A percentile compares a stretch with the other conserved stretches of the same genome.
Conservation (phyloP, 1,140 invertebrate species). For the Drosophila trapezifrons region DNA sequence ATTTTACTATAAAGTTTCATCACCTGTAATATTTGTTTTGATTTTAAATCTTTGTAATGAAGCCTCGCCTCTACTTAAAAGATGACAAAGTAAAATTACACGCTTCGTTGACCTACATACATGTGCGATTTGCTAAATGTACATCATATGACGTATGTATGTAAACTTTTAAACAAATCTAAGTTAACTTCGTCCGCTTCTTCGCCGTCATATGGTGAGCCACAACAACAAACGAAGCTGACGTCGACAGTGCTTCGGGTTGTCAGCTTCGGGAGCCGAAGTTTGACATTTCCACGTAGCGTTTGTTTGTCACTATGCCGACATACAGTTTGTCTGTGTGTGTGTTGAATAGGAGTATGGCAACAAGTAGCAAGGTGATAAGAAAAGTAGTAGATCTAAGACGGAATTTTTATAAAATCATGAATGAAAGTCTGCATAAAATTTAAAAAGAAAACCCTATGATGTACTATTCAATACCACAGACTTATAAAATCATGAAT, state of each 20-base stretch:
- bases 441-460: neutral
- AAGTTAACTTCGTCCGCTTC: slow-evolving; percentile 28
- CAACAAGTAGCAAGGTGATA: slow-evolving; percentile 75
- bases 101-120: slow-evolving; percentile 65
- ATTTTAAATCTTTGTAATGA: neutral
- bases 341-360: slow-evolving; percentile 52
- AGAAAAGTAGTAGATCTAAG: slow-evolving; percentile 53
- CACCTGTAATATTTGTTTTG: neutral
- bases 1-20: neutral
- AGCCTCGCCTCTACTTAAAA: neutral
- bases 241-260: slow-evolving; percentile 48
- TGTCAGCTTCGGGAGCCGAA: slow-evolving; percentile 57
- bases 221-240: slow-evolving; percentile 62
- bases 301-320: slow-evolving; percentile 43
- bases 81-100: slow-evolving; percentile 4
- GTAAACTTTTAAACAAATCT: slow-evolving; percentile 55
- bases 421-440: slow-evolving; percentile 56
- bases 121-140: slow-evolving; percentile 10
- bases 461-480: no score
- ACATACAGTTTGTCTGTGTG: neutral
- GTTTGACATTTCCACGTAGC: slow-evolving; percentile 78
- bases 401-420: slow-evolving; percentile 11
- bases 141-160: slow-evolving; percentile 11
- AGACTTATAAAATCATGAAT: neutral
- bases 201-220: slow-evolving; percentile 44